A percentile compares a stretch with the other conserved stretches of the same genome.
phyloP scores from a whole-genome alignment of 2,797 vertebrate species.

The Varecia variegata region DNA sequence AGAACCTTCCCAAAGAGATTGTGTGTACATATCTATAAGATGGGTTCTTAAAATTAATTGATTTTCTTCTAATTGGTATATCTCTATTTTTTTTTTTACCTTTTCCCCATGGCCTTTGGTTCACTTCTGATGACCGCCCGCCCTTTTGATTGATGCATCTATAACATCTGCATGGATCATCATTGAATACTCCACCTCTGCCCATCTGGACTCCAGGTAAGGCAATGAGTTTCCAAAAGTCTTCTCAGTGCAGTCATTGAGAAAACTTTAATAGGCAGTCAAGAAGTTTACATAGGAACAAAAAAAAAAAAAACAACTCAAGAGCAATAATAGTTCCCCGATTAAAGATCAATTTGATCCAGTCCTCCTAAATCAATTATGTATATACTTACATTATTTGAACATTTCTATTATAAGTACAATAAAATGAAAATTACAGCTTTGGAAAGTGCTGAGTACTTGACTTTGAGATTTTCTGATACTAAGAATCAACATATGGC shows the following conservation, averaged over 20 bases:
- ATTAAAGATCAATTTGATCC: constrained; percentile 2
- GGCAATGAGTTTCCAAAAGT: constrained; percentile 26
- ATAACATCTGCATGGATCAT: constrained; percentile 42
- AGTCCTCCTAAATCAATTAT: neutral
- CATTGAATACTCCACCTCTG: constrained; percentile 47
- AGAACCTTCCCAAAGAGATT: constrained; percentile 2
- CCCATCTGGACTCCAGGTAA: constrained; percentile 78
- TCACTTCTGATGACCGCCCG: constrained; percentile 55
- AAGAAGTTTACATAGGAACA: constrained; percentile 22
- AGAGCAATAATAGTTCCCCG: neutral
- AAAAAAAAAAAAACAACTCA: neutral
- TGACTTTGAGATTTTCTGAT: constrained; percentile 24
- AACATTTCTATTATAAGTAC: neutral
- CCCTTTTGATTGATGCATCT: neutral
- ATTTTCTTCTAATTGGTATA: constrained; percentile 71
- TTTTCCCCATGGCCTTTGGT: constrained; percentile 23
- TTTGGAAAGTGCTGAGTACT: neutral
- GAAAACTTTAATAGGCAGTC: neutral
- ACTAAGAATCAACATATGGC: neutral
- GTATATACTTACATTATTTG: neutral
- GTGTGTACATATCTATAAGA: constrained; percentile 3
- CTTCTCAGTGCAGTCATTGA: neutral
- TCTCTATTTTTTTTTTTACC: neutral
- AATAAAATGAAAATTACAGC: constrained; percentile 11
- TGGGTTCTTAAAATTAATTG: constrained; percentile 4